Base-by-base conservation (phyloP, 2,888 invertebrate genomes). In the Hyalella azteca region DNA sequence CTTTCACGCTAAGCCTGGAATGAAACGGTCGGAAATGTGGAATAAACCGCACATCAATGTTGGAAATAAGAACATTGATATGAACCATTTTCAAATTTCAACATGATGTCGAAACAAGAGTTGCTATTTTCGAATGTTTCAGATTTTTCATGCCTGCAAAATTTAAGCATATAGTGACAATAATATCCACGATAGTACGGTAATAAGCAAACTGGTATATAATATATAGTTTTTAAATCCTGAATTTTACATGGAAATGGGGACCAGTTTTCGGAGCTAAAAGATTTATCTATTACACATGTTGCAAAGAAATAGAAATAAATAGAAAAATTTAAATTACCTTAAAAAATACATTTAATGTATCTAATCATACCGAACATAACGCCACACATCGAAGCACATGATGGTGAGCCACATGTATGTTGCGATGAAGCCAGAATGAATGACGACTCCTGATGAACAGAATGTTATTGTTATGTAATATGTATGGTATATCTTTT, bases 371-470 rank as follows among this genome's bases (percentile, higher is more conserved):
- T 11, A 75, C 75, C 75, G 40, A n/a, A 75, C 40, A 48, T 75
- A 75, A 5, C 45, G 40, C 75, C 75, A 75, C 22, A 41, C 45
- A 13, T 75, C 75, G 45, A 45, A 75, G 45, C 75, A 75, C 75
- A 75, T 75, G 3, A 75, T 45, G 11, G 75, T 45, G 41, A 75
- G 75, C 75, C 75, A 75, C 45, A 75, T 41, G 75, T 75, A 45
- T 22, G 45, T 45, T 7, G 75, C 75, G 29, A 75, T 19, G 75
- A 66, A 66, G 3, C 29, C 7, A 36, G 66, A 66, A 19, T 66
- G 66, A 4, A 66, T 39, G 3, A 66, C 32, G 36, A 66, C 36
- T 2, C 66, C 66, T 66, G 36, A 22, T 13, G 3, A 54, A 22
- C 1, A 29, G 7, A 7, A 26, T 26, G 4, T 26, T n/a, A 1